Evolutionary conservation across 2,797 vertebrate species (phyloP), one percentile per base, ranked within the genome.

Genomic region (Acrossocheilus wenchowensis): DNA sequence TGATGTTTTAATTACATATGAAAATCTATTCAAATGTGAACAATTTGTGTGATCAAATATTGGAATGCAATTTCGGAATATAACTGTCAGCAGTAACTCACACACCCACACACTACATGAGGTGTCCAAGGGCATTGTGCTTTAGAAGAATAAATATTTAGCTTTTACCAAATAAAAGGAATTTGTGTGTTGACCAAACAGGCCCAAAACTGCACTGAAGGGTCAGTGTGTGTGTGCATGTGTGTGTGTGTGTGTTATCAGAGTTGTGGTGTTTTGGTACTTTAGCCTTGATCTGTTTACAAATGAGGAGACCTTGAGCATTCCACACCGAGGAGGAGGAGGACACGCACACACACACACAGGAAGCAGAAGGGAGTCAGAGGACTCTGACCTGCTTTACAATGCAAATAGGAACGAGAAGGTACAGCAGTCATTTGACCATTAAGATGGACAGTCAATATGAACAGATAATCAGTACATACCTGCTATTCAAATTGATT

Each of bases 341-440:
- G 41, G 21, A 54, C 8, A 81, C 12, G 21, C 54, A 66, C 54
- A 34, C 6, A 57, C 41, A 60, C 62, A 43, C 62, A 8, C 34
- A 64, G 2, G 19, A 72, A 54, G 43, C 69, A 69, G 45, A 48
- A 72, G 21, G 26, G 71, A 48, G 48, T 87, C 50, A 45, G 39
- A 74, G 68, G 64, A 30, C 78, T 79, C 43, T 60, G 43, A 81
- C 54, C 86, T 84, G 84, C 75, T 90, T 90, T 90, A 84, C 88
- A 90, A 88, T 90, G 88, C 89, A 89, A 90, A 89, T 89, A 10
- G 1, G 62, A 45, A 78, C 15, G n/a, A 78, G 41, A 45, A 4
- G 11, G 39, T 45, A 69, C 17, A 73, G n/a, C 36, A 74, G 71
- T 71, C 50, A 71, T 69, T 48, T 81, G 71, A 41, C 50, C 48